A percentile compares a stretch with the other conserved stretches of the same genome.
Conservation (phyloP, 2,797 vertebrate species). For the Gadopsis marmoratus region DNA sequence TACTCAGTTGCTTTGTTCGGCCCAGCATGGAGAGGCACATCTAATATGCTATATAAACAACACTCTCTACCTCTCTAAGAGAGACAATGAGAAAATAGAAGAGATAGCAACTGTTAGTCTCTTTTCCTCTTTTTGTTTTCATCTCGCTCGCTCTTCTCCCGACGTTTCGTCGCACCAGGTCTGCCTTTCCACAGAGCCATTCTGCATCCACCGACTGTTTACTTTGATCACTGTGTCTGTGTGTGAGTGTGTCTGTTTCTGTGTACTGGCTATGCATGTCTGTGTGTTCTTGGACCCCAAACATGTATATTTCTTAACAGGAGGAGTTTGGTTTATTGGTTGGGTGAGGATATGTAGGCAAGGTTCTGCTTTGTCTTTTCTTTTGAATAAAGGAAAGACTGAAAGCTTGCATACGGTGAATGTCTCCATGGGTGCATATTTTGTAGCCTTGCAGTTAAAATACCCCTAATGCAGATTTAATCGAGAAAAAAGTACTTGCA, state of each 20-base stretch:
- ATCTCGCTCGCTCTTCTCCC: not conserved
- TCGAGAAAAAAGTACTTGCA: too few relatives aligned
- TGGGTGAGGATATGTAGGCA: not conserved
- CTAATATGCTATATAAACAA: constrained; percentile 58
- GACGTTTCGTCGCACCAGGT: constrained; percentile 45
- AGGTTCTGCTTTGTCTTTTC: not conserved
- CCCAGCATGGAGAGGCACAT: constrained; percentile 39
- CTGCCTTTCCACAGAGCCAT: constrained; percentile 30
- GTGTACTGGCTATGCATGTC: not conserved
- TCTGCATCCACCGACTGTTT: constrained; percentile 35
- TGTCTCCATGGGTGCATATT: not conserved
- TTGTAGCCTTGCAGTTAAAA: not conserved
- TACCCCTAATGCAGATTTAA: not conserved
- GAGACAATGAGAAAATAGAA: too few relatives aligned
- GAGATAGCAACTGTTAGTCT: constrained; percentile 1
- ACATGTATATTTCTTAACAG: constrained; percentile 8
- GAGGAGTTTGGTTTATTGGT: not conserved
- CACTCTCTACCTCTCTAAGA: constrained; percentile 20
- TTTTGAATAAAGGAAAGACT: not conserved
- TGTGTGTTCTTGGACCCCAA: not conserved
- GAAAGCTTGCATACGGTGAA: not conserved
- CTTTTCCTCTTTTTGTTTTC: constrained; percentile 37
- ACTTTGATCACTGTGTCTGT: constrained; percentile 36
- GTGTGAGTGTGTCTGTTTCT: not conserved
- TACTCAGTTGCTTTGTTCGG: constrained; percentile 15